Evolutionary conservation across 1,140 invertebrate genomes (phyloP), one percentile per base, ranked within the genome.

Genomic region (Euschistus heros): DNA sequence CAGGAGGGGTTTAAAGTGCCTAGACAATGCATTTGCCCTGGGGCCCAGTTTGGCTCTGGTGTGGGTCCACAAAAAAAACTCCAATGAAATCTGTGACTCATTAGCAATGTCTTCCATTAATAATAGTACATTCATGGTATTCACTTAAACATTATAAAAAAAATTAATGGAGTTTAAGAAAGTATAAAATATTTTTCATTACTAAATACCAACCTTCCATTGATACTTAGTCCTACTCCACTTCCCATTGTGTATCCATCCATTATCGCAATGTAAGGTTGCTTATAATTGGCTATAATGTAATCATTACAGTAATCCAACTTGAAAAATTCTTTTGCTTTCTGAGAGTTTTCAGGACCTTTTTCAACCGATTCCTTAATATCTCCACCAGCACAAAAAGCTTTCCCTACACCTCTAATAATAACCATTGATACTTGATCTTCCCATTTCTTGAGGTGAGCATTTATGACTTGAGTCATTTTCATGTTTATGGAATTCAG

Each of bases 231-330:
- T 17, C 97, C 97, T 66, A 96, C 87, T 44, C 97, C 97, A 61
- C 97, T 97, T 63, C 96, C 97, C 97, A 99, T 99, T 6, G 92
- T 95, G 66, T 99, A 97, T 6, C 97, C 96, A 82, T 98, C 84
- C 66, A 98, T 92, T 37, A 97, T 73, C n/a, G 96, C 93, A 66
- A 99, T 80, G 75, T 95, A 98, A 26, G 97, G 96, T 65, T 91
- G 88, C 73, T 86, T 86, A 66, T 92, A 90, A 65, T 66, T 62
- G 22, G 64, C 65, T 7, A 70, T 68, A 24, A 54, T 52, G 71
- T 91, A 83, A 76, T 98, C 94, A 24, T 94, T 77, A 72, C 81
- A 86, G 74, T 98, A 99, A 79, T 99, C 96, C 69, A 86, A 82
- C 64, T 80, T 80, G 73, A 99, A 99, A 77, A 99, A 98, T 17